A percentile compares a stretch with the other conserved stretches of the same genome.
phyloP scores from a whole-genome alignment of 1,140 invertebrate species.

The Teleopsis dalmanni region DNA sequence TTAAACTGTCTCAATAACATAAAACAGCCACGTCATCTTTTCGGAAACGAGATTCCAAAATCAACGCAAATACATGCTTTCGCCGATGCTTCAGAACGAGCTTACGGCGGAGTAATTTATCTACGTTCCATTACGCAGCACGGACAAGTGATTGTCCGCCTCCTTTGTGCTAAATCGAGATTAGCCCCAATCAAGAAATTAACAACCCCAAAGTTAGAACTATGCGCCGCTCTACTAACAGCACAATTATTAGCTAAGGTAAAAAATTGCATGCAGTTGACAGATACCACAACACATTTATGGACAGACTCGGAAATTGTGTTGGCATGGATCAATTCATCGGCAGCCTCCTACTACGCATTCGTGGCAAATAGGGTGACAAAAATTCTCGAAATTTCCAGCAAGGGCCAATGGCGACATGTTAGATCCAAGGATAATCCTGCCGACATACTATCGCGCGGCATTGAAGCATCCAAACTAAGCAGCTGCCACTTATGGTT shows the following conservation, averaged over 20 bases:
- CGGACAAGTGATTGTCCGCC: background rate
- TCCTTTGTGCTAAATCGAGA: background rate
- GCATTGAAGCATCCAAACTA: too few species aligned
- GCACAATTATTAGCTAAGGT: background rate
- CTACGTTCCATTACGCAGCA: background rate
- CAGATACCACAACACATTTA: background rate
- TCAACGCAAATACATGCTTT: conserved; percentile 4
- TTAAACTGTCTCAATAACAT: too few species aligned
- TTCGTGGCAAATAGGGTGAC: conserved; percentile 39
- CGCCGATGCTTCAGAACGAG: background rate
- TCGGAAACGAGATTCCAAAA: too few species aligned
- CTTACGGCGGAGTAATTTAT: conserved; percentile 3
- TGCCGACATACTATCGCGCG: too few species aligned
- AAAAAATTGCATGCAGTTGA: background rate
- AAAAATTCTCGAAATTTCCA: too few species aligned
- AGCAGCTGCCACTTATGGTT: too few species aligned
- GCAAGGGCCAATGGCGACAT: too few species aligned
- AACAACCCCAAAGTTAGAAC: background rate
- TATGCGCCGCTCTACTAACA: conserved; percentile 1
- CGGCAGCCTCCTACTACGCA: conserved; percentile 13
- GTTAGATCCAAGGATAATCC: too few species aligned
- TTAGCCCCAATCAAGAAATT: background rate
- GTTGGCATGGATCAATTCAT: conserved; percentile 6
- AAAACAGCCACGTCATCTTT: too few species aligned
- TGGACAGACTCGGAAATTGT: conserved; percentile 14